Evolutionary conservation across 2,888 invertebrate species (phyloP).

Genomic region (Boloria euphrosyne): DNA sequence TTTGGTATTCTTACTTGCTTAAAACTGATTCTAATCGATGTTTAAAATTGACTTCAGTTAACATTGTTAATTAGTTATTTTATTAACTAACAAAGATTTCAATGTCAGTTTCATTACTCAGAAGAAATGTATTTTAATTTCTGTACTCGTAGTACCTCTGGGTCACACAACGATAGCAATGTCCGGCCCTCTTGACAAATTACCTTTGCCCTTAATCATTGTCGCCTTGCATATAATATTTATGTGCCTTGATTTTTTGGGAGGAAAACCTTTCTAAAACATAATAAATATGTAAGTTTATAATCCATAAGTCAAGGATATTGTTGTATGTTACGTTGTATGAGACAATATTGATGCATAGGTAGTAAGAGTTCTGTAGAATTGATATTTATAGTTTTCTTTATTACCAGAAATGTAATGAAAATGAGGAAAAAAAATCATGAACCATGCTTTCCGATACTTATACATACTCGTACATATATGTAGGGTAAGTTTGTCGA

Average conservation of each 20-base stretch:
- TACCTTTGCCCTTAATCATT: constrained; percentile 7
- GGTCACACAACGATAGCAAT: background rate
- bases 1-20: too few relatives aligned
- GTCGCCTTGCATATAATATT: constrained; percentile 5
- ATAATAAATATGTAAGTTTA: background rate
- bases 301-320: too few relatives aligned
- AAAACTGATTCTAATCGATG: background rate
- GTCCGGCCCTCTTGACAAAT: constrained; percentile 14
- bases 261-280: background rate
- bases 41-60: background rate
- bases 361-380: too few relatives aligned
- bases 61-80: background rate
- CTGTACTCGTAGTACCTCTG: background rate
- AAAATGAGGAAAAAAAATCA: too few relatives aligned
- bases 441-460: too few relatives aligned
- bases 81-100: background rate
- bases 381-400: too few relatives aligned
- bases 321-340: too few relatives aligned
- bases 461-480: too few relatives aligned
- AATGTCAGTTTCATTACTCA: background rate
- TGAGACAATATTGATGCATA: too few relatives aligned
- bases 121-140: background rate
- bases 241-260: constrained; percentile 6
- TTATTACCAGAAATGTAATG: too few relatives aligned
- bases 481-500: too few relatives aligned